Base-by-base conservation (phyloP, 1,140 invertebrate species). In the Augochlora pura region DNA sequence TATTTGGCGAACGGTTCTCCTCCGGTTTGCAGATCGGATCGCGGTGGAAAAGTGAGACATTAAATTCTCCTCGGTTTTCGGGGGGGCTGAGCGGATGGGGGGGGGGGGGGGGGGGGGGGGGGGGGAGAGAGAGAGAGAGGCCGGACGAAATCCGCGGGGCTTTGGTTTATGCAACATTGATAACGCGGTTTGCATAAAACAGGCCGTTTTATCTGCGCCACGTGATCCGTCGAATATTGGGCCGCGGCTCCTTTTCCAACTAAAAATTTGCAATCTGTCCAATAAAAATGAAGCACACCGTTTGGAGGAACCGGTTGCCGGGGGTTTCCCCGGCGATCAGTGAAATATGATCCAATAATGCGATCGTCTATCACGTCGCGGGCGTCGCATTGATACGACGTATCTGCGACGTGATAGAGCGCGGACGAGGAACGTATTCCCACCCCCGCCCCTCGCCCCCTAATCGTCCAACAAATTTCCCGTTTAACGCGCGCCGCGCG, bases 341-440 rank as follows among this genome's bases (percentile, higher is more conserved):
- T 77, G 76, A 77, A 71, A 71, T 77, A 77, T 71, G 76, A 69
- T 69, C 76, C 76, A 77, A 77, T 77, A 77, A 77, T 77, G 76
- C 76, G 76, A 77, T 77, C 76, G 76, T 77, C 76, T 77, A 77
- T 77, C 76, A 77, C 25, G 68, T 63, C 32, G 12, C 46, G 2
- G 2, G 18, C 46, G 75, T 71, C 59, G 57, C 76, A 77, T 77
- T 77, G 76, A 77, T 77, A 77, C 76, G 68, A 71, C 76, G 54
- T 71, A 77, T 77, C 76, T 69, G 67, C 46, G 38, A 66, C 7
- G 14, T 66, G 75, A 75, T 67, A 57, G 49, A 42, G 49, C 60
- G 4, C 18, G 9, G 27, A 39, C 54, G 39, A 52, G 32, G 49
- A 63, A 71, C 76, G 59, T 64, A 77, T 63, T 77, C 65, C 12